A percentile compares a stretch with the other conserved stretches of the same genome.
These are phyloP conservation scores for Tenodera sinensis DNA, from an alignment of 2,888 invertebrate species.

Conservation along the genomic window DNA sequence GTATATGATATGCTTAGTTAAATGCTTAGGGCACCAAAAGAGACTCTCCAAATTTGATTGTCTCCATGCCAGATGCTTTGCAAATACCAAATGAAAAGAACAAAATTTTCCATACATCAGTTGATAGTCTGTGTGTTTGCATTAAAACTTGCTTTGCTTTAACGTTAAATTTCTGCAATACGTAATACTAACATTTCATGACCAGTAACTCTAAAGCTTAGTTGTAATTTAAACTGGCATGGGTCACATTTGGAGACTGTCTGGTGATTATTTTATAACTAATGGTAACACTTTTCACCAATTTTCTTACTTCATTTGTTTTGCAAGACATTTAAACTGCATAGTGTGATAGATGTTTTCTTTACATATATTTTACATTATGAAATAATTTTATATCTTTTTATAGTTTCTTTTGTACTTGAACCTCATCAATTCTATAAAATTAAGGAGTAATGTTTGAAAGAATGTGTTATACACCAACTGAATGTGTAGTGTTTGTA, in stretches of 20 bases:
- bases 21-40: neutral
- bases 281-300: neutral
- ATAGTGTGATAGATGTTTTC: constrained; percentile 7
- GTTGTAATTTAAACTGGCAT: neutral
- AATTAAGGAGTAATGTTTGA: neutral
- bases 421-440: neutral
- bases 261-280: neutral
- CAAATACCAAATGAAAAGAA: too few species aligned
- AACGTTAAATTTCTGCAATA: neutral
- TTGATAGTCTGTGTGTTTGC: neutral
- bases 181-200: neutral
- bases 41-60: neutral
- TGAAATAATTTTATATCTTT: constrained; percentile 19
- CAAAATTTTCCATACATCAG: neutral
- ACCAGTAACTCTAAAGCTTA: neutral
- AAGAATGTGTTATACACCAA: neutral
- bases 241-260: neutral
- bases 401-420: constrained; percentile 24
- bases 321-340: neutral
- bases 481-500: neutral
- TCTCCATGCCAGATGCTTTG: neutral
- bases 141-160: neutral
- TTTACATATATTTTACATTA: constrained; percentile 15
- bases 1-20: neutral
- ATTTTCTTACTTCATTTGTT: neutral